A percentile compares a stretch with the other conserved stretches of the same genome.
Evolutionary conservation across 64 coral and sea anemone genomes (phyloP).

Genomic region (Orbicella faveolata): DNA sequence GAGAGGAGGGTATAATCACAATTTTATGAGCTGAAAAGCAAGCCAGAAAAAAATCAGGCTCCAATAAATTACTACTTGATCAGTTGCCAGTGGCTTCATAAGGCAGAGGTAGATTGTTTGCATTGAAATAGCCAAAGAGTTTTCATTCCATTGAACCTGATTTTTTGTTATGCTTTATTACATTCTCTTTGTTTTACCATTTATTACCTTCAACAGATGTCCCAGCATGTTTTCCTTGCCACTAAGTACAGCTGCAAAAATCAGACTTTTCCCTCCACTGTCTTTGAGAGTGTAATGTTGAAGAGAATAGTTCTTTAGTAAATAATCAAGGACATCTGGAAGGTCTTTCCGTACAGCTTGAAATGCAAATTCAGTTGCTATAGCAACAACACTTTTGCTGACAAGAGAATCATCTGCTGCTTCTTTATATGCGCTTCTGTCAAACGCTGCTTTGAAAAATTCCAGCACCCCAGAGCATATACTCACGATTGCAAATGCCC

Average conservation of each 20-base stretch:
- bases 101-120: too few species aligned
- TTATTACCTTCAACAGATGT: slow-evolving; percentile 61
- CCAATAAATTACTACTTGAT: too few species aligned
- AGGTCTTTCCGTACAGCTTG: slow-evolving; percentile 71
- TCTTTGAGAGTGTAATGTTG: slow-evolving; percentile 31
- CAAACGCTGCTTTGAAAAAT: slow-evolving; percentile 63
- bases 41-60: too few species aligned
- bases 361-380: slow-evolving; percentile 77
- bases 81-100: too few species aligned
- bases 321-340: slow-evolving; percentile 80
- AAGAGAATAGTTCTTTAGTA: slow-evolving; percentile 47
- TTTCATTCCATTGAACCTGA: too few species aligned
- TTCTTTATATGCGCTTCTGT: background rate
- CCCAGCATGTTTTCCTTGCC: slow-evolving; percentile 58
- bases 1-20: too few species aligned
- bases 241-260: slow-evolving; percentile 76
- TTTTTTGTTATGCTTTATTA: too few species aligned
- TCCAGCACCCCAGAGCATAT: slow-evolving; percentile 69
- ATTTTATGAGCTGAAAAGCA: too few species aligned
- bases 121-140: too few species aligned
- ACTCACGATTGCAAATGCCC: slow-evolving; percentile 86
- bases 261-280: slow-evolving; percentile 48
- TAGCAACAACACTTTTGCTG: slow-evolving; percentile 36
- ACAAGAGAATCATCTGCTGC: slow-evolving; percentile 1
- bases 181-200: background rate